Evolutionary conservation across 2,888 invertebrate species (phyloP), one percentile per base, ranked within the genome.

Genomic region (Hoplodrina blanda): DNA sequence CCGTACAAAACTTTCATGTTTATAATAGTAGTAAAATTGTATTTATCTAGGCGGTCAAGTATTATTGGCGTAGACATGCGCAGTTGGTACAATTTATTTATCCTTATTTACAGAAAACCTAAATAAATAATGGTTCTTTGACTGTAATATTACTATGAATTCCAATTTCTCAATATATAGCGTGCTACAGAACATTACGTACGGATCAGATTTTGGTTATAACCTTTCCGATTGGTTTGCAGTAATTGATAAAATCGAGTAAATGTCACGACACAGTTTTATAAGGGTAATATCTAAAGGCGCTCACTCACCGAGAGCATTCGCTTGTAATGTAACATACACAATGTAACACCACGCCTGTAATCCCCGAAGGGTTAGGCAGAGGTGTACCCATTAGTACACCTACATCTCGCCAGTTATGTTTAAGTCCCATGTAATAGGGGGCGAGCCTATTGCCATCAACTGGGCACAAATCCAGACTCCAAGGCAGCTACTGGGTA

Each of bases 191-290:
- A 17, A 59, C n/a, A 56, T 63, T 64, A 52, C 41, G 7, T 49
- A 54, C 56, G 30, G 33, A 50, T 54, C 10, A 17, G 17, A 69
- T 69, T 62, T 41, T 57, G 52, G 55, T 62, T 61, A 41, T 49
- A 33, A n/a, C 33, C 13, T 46, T 64, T 61, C n/a, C 41, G 65
- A 69, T 59, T 50, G 17, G 56, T 46, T 62, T 44, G n/a, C 55
- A 69, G 46, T 72, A 19, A 69, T 64, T 64, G 61, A 72, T 69
- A 41, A 70, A 30, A 55, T 64, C 20, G 15, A 60, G 46, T 54
- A 19, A 72, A 64, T 62, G 52, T 63, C 80, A 60, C 30, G 37
- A 62, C 52, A 25, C n/a, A 7, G 49, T 61, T 63, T 30, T 53
- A 44, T 30, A 19, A 41, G 11, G 44, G 44, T 61, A 57, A 37